Evolutionary conservation across 2,797 vertebrate species (phyloP), one percentile per base, ranked within the genome.

Genomic region (Valencia hispanica): DNA sequence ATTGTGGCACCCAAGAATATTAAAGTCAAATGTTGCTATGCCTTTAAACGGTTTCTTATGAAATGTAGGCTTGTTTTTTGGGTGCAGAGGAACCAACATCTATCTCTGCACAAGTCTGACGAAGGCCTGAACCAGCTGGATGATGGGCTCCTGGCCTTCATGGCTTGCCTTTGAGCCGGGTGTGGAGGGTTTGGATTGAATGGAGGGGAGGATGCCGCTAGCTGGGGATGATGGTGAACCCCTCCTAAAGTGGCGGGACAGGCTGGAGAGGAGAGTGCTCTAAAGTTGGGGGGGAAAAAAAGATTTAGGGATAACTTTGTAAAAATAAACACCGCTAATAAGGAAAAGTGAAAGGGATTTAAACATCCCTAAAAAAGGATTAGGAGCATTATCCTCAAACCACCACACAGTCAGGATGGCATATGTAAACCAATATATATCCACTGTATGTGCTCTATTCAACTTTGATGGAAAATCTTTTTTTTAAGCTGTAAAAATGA

Each of bases 81-180:
- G 6, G 10, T 2, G 1, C 5, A 25, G 6, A 8, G 15, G 43
- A 34, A 47, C 5, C 86, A 96, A 96, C 95, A 7, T 27, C 88
- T 97, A 99, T 97, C 97, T 95, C 87, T 99, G 98, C 79, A 99
- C 96, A 0, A 98, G 97, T 79, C 96, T 92, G 72, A 98, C 96
- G 1, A 99, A 99, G 34, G 97, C 97, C 91, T 99, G 98, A 25
- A 99, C 97, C 0, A 99, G 96, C 92, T 99, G 98, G 83, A 99
- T 96, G 83, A 99, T 92, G 5, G 97, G 97, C 91, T 99, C 98
- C 92, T 99, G 98, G 66, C 96, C 97, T 87, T 99, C 98, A 0
- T 95, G 96, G 48, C 95, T 94, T 6, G 90, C 92, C 90, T 99
- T 99, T 75, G 96, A 94, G 41, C 95, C 91, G 0, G 96, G 84